Evolutionary conservation across 2,113 vertebrate species (phyloP).

Genomic region (Asarcornis scutulata): DNA sequence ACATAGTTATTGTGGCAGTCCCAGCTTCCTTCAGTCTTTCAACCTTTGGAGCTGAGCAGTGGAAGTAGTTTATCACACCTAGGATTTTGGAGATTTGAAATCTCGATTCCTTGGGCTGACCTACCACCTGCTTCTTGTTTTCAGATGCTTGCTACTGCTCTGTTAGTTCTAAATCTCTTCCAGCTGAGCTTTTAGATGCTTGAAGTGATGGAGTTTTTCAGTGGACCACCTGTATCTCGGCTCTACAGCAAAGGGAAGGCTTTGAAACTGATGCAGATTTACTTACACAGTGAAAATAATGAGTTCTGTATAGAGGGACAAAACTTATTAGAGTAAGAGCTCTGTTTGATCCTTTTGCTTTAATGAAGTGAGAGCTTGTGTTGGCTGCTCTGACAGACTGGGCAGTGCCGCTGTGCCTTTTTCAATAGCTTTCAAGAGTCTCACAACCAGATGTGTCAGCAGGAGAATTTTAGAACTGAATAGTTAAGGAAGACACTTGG

Average conservation of each 20-base stretch:
- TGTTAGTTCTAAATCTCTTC: not conserved
- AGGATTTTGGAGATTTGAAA: not conserved
- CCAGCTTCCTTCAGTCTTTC: not conserved
- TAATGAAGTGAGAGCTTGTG: not conserved
- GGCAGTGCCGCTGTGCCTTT: not conserved
- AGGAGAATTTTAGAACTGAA: not conserved
- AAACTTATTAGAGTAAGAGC: not conserved
- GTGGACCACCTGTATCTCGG: not conserved
- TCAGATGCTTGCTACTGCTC: not conserved
- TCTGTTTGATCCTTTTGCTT: not conserved
- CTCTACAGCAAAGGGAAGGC: not conserved
- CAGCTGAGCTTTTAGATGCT: not conserved
- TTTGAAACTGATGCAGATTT: not conserved
- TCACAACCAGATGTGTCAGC: not conserved
- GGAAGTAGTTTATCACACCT: too few species aligned
- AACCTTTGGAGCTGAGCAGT: not conserved
- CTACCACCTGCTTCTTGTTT: not conserved
- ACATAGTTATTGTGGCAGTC: not conserved
- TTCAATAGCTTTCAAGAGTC: not conserved
- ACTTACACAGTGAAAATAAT: not conserved
- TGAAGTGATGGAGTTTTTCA: not conserved
- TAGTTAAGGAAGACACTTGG: not conserved
- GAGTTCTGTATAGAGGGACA: not conserved
- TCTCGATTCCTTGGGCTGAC: not conserved
- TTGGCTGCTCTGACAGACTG: not conserved